Evolutionary conservation across 2,888 invertebrate genomes (phyloP).

Genomic region (Pilophorus perplexus): DNA sequence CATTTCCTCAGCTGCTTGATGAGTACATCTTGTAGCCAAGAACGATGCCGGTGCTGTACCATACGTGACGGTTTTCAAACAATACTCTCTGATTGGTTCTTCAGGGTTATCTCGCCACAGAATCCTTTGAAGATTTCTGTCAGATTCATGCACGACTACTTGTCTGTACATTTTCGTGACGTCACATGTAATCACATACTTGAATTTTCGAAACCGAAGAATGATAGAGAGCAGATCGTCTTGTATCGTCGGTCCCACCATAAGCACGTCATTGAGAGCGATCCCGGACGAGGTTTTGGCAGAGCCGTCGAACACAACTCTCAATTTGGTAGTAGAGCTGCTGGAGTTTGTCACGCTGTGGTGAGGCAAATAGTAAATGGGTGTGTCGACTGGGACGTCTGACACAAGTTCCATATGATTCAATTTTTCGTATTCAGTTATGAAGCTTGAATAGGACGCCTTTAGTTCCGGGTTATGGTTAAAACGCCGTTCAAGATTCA

Average conservation of each 20-base stretch:
- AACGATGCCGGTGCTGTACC: slow-evolving; percentile 45
- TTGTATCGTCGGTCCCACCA: not conserved
- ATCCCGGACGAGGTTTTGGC: not conserved
- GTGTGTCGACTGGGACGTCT: not conserved
- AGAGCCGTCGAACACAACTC: not conserved
- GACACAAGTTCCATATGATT: slow-evolving; percentile 47
- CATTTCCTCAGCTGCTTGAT: slow-evolving; percentile 42
- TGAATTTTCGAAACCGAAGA: slow-evolving; percentile 27
- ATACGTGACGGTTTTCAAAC: slow-evolving; percentile 47
- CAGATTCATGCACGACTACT: no score
- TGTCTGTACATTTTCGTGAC: no score
- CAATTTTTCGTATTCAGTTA: slow-evolving; percentile 29
- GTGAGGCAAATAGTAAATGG: not conserved
- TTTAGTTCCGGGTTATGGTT: not conserved
- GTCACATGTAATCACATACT: slow-evolving; percentile 39
- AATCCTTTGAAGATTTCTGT: slow-evolving; percentile 47
- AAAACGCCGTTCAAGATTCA: slow-evolving; percentile 20
- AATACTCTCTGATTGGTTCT: slow-evolving; percentile 41
- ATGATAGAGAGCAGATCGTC: slow-evolving; percentile 32
- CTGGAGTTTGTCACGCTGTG: not conserved
- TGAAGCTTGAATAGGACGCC: slow-evolving; percentile 43
- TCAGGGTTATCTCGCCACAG: slow-evolving; percentile 46
- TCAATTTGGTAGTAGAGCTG: not conserved
- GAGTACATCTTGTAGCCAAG: slow-evolving; percentile 42
- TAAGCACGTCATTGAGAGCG: not conserved